These are phyloP conservation scores for Seira musarum DNA, from an alignment of 2,888 invertebrate genomes.

Conservation along the genomic window DNA sequence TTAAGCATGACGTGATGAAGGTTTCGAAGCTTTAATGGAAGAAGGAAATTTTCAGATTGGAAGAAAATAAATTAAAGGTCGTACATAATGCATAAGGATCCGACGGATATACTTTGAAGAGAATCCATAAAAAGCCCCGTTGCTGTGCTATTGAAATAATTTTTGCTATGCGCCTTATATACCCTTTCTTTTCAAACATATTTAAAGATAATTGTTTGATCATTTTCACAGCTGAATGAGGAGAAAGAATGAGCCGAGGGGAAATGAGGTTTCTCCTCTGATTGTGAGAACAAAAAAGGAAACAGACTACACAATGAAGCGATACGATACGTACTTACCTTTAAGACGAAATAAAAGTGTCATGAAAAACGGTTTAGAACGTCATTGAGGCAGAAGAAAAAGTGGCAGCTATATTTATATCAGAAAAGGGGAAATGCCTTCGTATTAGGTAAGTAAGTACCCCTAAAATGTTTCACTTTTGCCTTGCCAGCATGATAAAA, in stretches of 20 bases:
- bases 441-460: too few relatives aligned
- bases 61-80: slow-evolving; percentile 31
- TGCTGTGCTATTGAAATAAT: too few relatives aligned
- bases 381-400: slow-evolving; percentile 35
- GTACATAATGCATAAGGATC: slow-evolving; percentile 4
- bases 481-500: neutral
- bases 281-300: slow-evolving; percentile 16
- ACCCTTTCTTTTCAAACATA: slow-evolving; percentile 15
- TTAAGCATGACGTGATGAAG: slow-evolving; percentile 20
- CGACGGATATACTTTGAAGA: neutral
- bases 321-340: neutral
- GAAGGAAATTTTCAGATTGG: slow-evolving; percentile 11
- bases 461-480: too few relatives aligned
- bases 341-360: slow-evolving; percentile 43
- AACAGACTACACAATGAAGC: too few relatives aligned
- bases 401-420: slow-evolving; percentile 30
- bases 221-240: slow-evolving; percentile 34
- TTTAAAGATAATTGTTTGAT: slow-evolving; percentile 50
- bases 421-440: too few relatives aligned
- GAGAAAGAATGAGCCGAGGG: neutral
- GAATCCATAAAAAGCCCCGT: too few relatives aligned
- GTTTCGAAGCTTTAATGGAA: neutral
- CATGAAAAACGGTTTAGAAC: slow-evolving; percentile 48
- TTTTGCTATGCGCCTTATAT: too few relatives aligned
- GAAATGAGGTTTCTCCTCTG: neutral